Evolutionary conservation across 1,140 invertebrate genomes (phyloP).

Genomic region (Laupala kohalensis): DNA sequence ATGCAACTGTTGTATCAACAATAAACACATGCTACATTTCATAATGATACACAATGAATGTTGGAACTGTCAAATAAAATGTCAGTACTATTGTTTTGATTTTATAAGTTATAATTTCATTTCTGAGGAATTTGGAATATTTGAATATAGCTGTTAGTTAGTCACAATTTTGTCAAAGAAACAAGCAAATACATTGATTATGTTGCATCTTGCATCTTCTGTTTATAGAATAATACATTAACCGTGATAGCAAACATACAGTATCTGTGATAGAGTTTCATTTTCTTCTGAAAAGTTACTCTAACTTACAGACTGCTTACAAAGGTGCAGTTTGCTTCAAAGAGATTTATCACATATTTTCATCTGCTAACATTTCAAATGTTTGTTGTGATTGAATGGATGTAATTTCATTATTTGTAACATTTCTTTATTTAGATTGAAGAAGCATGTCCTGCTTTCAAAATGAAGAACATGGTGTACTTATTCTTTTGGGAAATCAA

Average conservation of each 20-base stretch:
- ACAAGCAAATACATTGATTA: slow-evolving; percentile 14
- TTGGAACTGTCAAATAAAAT: no score
- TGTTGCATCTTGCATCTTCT: slow-evolving; percentile 13
- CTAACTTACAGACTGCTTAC: slow-evolving; percentile 17
- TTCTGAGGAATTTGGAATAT: neutral
- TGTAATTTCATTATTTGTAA: neutral
- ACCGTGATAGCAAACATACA: slow-evolving; percentile 10
- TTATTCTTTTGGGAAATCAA: neutral
- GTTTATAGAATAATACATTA: slow-evolving; percentile 10
- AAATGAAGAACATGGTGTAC: slow-evolving; percentile 5
- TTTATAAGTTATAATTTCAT: no score
- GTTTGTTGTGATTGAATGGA: neutral
- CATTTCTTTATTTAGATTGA: neutral
- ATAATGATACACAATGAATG: no score
- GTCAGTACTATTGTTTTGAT: no score
- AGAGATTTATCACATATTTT: slow-evolving; percentile 13
- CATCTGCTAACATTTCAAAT: neutral
- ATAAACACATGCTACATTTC: no score
- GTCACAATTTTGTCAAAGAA: neutral
- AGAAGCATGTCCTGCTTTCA: slow-evolving; percentile 2
- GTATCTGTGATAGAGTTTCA: slow-evolving; percentile 9
- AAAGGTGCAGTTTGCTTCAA: slow-evolving; percentile 25
- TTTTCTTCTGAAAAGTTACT: slow-evolving; percentile 8
- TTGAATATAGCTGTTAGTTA: no score
- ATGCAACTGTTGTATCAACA: no score